phyloP scores from a whole-genome alignment of 2,797 vertebrate genomes.

The Lophius americanus region DNA sequence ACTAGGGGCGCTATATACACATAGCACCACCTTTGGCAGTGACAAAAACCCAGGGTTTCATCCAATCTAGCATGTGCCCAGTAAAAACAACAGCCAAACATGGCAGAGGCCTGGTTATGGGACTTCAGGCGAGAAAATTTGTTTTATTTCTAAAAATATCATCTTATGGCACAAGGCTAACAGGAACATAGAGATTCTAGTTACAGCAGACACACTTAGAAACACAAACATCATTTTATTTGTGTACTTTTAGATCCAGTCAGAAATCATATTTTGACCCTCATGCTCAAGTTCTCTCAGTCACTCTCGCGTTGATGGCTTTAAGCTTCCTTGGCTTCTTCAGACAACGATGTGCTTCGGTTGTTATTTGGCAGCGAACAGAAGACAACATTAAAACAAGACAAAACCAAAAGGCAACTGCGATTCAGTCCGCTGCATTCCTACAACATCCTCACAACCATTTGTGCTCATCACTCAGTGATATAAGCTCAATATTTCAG shows the following conservation, averaged over 20 bases:
- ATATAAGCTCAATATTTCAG: neutral
- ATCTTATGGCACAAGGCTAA: too few species aligned
- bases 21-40: too few species aligned
- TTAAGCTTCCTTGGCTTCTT: conserved; percentile 74
- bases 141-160: too few species aligned
- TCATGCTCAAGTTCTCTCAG: neutral
- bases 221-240: neutral
- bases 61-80: too few species aligned
- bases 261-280: neutral
- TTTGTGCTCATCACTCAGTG: neutral
- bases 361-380: conserved; percentile 53
- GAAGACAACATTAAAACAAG: conserved; percentile 15
- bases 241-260: conserved; percentile 2
- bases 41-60: too few species aligned
- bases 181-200: neutral
- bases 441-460: too few species aligned
- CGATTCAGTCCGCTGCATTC: conserved; percentile 1
- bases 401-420: conserved; percentile 47
- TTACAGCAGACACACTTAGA: neutral
- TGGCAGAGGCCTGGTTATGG: too few species aligned
- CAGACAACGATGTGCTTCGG: conserved; percentile 71
- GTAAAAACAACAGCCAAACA: too few species aligned
- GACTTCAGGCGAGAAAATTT: too few species aligned
- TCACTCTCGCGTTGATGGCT: neutral
- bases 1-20: too few species aligned